Base-by-base conservation (phyloP, 2,113 vertebrate genomes). In the Dissostichus mawsoni region DNA sequence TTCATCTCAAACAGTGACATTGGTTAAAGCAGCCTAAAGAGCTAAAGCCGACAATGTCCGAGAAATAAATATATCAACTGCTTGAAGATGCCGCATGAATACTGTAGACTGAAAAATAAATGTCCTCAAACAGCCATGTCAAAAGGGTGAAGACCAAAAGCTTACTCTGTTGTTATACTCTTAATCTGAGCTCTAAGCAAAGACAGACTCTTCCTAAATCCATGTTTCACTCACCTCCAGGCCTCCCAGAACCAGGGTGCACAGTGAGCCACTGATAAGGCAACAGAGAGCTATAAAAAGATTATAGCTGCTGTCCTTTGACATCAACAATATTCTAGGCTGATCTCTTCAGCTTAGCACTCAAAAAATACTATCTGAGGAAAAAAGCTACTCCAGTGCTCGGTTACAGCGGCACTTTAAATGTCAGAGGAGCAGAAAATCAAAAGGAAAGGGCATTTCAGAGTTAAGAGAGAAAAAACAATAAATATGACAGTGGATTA, bases 271-370 rank as follows among this genome's bases (percentile, higher is more conserved):
- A 55, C 77, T 55, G 83, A 87, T 76, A 80, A 79, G 23, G 55
- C 50, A 61, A 84, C 74, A 64, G 47, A 86, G 76, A 82, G 20
- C 69, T 68, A 61, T 74, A 88, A 76, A 86, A 80, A 78, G 45
- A 83, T 83, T 81, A 68, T 10, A 81, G 53, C 50, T 62, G 11
- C 23, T 76, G 76, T 50, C 87, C 75, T 83, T 83, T 90, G 82
- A 82, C 82, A 74, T 63, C 11, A 50, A 69, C 74, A 77, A 77
- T 74, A 80, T 84, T 82, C 74, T 50, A 11, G 29, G 57, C 29
- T 68, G n/a, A 77, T 83, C 29, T 47, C 53, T 80, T 69, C 48
- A 62, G 68, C 17, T 47, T 51, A 68, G 63, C 33, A 29, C 75
- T 83, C 20, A 78, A 80, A 58, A 77, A 69, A 84, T 57, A 76